These are phyloP conservation scores for Mimumesa dahlbomi DNA, from an alignment of 2,888 invertebrate species.

Conservation along the genomic window DNA sequence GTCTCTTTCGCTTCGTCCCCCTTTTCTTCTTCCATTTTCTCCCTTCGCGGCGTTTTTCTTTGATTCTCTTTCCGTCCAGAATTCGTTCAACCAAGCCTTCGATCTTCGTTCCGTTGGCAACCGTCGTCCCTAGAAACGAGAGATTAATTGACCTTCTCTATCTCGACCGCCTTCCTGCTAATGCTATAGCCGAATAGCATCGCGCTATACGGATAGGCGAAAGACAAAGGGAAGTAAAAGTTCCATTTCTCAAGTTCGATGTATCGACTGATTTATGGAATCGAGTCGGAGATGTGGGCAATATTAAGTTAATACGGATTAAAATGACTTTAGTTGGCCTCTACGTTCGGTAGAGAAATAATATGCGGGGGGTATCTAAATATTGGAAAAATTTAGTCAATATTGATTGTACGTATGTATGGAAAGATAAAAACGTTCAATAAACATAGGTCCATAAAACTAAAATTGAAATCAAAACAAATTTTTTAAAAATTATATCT, in stretches of 20 bases:
- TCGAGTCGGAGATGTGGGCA: background rate
- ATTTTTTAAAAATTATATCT: no score
- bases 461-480: no score
- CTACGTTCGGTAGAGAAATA: background rate
- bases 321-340: background rate
- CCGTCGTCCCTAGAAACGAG: constrained; percentile 29
- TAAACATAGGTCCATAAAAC: no score
- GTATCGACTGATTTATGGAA: constrained; percentile 37
- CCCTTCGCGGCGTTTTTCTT: constrained; percentile 8
- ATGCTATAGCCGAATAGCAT: background rate
- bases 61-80: constrained; percentile 21
- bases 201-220: constrained; percentile 28
- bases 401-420: no score
- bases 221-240: constrained; percentile 40
- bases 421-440: no score
- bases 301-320: constrained; percentile 15
- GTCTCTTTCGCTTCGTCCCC: background rate
- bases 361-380: background rate
- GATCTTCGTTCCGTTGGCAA: constrained; percentile 42
- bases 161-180: constrained; percentile 25
- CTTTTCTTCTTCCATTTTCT: constrained; percentile 18
- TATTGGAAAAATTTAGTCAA: no score
- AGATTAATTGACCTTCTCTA: constrained; percentile 59
- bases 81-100: constrained; percentile 30
- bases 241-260: constrained; percentile 39